Base-by-base conservation (phyloP, 2,888 invertebrate species). In the Sinopyrophorus schimmeli region DNA sequence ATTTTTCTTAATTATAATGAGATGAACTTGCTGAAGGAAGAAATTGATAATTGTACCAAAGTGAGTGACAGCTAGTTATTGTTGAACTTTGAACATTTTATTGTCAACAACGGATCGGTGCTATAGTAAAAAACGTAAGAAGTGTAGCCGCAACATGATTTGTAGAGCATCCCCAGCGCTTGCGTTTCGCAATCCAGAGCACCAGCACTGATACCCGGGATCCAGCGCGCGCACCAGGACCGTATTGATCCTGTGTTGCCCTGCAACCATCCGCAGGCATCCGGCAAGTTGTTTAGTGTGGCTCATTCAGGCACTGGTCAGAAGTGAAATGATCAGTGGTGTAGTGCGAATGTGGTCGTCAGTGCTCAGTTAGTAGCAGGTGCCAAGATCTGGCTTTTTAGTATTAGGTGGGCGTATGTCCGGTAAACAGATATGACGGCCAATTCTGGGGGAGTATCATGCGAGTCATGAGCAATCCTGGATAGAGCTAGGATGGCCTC, bases 151-250 rank as follows among this genome's bases (percentile, higher is more conserved):
- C 39, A 47, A 16, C 23, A 28, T 10, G 28, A 40, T 18, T 34
- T 18, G 15, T 24, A 34, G 15, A 42, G 20, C 27, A 38, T 38
- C 26, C 6, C 17, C 12, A 38, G 70, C 64, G 71, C 71, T 70
- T 69, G 76, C 65, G 75, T 72, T 47, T 51, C 55, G 57, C 58
- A 51, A 55, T 57, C 66, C 67, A 74, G 68, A 60, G 72, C 76
- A 72, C 71, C 76, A 66, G 77, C 77, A 72, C 74, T 71, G 65
- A 75, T 77, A 69, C 76, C 77, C 62, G 77, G 78, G 67, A 77
- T 77, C 75, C 69, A 57, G 62, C 62, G 65, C 63, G 67, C 62
- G 69, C 69, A 53, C 59, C 55, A 38, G 52, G 47, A 52, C 52
- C 57, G 57, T 62, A 62, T 62, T 62, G 62, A 62, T 62, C 57